Evolutionary conservation across 2,113 vertebrate genomes (phyloP).

Genomic region (Phyllopteryx taeniolatus): DNA sequence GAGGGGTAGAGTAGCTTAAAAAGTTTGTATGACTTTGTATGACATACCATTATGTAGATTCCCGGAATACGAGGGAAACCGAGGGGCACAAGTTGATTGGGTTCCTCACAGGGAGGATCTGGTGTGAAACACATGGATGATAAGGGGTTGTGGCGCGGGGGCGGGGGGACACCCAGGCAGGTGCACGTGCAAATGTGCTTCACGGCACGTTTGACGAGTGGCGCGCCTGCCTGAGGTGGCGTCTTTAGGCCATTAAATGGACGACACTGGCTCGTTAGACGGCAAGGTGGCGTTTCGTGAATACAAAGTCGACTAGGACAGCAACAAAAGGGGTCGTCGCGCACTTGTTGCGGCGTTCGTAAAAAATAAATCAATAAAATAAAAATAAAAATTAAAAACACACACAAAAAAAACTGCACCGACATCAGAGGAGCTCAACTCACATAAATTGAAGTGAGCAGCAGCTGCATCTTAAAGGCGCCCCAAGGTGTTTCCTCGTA

Average conservation of each 20-base stretch:
- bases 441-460: not conserved
- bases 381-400: not conserved
- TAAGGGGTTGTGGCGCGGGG: not conserved
- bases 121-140: not conserved
- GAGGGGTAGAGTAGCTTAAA: not conserved
- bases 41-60: not conserved
- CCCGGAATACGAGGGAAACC: not conserved
- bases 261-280: not conserved
- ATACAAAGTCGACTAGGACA: not conserved
- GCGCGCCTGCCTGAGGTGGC: not conserved
- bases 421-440: not conserved
- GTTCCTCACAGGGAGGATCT: not conserved
- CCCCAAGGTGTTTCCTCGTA: not conserved
- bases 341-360: not conserved
- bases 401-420: not conserved
- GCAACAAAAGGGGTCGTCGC: not conserved
- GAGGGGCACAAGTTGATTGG: not conserved
- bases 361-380: not conserved
- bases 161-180: not conserved
- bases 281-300: not conserved
- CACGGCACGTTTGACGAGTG: not conserved
- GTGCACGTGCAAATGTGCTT: not conserved
- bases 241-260: not conserved
- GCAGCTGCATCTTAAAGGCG: not conserved
- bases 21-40: not conserved